Evolutionary conservation across 2,797 vertebrate species (phyloP).

Genomic region (Ispidina lecontei): DNA sequence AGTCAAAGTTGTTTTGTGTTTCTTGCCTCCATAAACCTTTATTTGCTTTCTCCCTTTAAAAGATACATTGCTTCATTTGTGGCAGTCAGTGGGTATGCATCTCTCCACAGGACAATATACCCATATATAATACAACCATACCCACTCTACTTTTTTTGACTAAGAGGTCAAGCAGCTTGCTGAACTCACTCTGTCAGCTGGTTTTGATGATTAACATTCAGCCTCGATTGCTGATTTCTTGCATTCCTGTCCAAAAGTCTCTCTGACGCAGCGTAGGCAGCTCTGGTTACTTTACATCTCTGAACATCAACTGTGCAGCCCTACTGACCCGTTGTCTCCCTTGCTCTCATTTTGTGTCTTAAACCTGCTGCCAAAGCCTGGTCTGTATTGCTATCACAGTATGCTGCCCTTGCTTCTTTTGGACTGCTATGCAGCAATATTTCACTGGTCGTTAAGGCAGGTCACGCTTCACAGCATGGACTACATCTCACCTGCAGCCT

Average conservation of each 20-base stretch:
- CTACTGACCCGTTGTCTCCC: fast-evolving
- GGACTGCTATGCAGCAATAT: not conserved
- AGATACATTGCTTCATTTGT: not conserved
- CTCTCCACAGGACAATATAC: not conserved
- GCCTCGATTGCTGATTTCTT: not conserved
- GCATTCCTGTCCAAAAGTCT: not conserved
- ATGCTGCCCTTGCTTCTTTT: not conserved
- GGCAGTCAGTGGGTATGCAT: not conserved
- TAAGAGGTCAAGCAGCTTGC: not conserved
- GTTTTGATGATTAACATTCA: not conserved
- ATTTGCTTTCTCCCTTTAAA: not conserved
- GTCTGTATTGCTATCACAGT: not conserved
- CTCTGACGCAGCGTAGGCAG: not conserved
- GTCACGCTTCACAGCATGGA: not conserved
- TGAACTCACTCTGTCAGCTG: not conserved
- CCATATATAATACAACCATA: not conserved
- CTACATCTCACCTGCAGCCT: not conserved
- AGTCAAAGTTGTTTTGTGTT: not conserved
- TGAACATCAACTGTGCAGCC: not conserved
- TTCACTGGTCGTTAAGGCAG: conserved; percentile 4
- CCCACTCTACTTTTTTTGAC: not conserved
- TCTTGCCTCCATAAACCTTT: not conserved
- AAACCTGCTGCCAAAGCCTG: not conserved
- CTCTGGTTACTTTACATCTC: not conserved
- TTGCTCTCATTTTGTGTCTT: not conserved